These are phyloP conservation scores for Campylomormyrus tamandua DNA, from an alignment of 2,113 vertebrate genomes.

Conservation along the genomic window DNA sequence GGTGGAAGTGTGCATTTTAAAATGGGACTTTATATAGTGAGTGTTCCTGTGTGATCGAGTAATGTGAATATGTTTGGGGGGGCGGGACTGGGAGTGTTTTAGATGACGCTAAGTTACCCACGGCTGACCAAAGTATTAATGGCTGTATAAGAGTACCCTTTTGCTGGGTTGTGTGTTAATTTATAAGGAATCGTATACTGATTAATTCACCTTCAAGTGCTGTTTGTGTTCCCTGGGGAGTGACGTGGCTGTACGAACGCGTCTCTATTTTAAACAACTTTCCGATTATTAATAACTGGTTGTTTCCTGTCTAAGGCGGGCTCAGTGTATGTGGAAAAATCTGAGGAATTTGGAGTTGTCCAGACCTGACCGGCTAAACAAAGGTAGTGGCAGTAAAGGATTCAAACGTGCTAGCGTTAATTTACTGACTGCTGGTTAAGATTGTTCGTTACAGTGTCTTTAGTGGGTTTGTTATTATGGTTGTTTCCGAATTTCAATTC, in stretches of 20 bases:
- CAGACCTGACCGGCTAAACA: background rate
- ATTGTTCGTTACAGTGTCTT: background rate
- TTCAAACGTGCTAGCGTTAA: background rate
- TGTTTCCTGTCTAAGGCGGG: background rate
- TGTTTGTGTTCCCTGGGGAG: background rate
- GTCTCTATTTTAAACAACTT: background rate
- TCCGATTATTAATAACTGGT: background rate
- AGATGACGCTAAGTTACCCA: background rate
- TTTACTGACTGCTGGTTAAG: background rate
- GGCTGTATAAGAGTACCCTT: background rate
- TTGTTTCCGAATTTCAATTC: background rate
- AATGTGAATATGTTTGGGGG: background rate
- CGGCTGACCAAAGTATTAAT: background rate
- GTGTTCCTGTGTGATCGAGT: background rate
- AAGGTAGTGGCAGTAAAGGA: background rate
- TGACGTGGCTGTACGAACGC: background rate
- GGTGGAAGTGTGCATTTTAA: too few species aligned
- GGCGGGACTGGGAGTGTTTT: background rate
- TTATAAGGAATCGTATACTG: background rate
- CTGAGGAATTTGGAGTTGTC: background rate
- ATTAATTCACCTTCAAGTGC: background rate
- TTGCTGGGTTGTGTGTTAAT: background rate
- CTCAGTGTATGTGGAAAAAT: background rate
- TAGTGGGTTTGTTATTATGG: background rate
- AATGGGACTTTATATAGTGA: background rate